Evolutionary conservation across 2,113 vertebrate species (phyloP).

Genomic region (Rhombomys opimus): DNA sequence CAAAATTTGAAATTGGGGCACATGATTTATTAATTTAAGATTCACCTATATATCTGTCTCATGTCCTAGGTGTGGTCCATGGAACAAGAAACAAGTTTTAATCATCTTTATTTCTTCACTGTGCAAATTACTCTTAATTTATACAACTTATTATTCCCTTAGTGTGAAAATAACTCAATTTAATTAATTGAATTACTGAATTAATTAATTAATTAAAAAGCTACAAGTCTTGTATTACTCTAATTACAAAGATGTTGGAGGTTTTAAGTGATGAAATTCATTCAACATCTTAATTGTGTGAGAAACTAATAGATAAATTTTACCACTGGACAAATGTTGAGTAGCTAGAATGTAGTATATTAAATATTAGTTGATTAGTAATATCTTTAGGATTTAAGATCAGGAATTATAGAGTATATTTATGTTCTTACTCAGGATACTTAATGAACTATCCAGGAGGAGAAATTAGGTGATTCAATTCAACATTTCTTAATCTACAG

Average conservation of each 20-base stretch:
- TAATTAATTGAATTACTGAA: background rate
- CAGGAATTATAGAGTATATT: background rate
- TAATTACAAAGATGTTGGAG: background rate
- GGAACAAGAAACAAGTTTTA: background rate
- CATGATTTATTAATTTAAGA: background rate
- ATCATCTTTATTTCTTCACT: background rate
- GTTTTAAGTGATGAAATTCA: background rate
- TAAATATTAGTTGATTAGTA: background rate
- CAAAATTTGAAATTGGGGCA: constrained; percentile 23
- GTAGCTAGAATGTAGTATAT: background rate
- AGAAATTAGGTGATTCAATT: background rate
- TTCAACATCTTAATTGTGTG: background rate
- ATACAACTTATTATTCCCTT: background rate
- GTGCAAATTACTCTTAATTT: background rate
- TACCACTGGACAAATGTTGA: background rate
- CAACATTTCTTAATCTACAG: background rate
- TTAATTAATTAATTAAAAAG: background rate
- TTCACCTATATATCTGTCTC: background rate
- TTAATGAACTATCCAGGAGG: background rate
- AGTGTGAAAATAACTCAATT: background rate
- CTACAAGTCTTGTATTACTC: background rate
- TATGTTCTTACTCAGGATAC: background rate
- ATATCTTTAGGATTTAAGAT: background rate
- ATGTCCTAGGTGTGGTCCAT: background rate
- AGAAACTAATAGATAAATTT: background rate